Evolutionary conservation across 2,113 vertebrate species (phyloP).

Genomic region (Oryzias curvinotus): DNA sequence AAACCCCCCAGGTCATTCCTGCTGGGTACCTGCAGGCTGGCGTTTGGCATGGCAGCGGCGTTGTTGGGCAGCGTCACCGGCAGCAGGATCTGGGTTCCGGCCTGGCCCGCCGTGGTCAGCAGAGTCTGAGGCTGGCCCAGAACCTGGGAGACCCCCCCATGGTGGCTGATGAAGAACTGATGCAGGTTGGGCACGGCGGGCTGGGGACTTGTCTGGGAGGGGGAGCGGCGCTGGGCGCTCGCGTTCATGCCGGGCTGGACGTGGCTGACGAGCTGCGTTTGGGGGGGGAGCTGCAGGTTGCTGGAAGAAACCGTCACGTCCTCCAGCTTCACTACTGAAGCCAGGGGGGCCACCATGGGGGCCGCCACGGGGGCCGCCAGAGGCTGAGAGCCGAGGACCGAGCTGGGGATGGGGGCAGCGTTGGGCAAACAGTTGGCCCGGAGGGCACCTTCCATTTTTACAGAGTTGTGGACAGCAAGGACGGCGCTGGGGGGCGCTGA

Average conservation of each 20-base stretch:
- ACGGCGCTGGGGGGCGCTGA: conserved; percentile 8
- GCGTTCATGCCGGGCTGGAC: conserved; percentile 37
- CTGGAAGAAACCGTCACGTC: conserved; percentile 64
- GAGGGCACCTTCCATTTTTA: conserved; percentile 69
- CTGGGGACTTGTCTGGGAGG: conserved; percentile 53
- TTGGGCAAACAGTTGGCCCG: conserved; percentile 60
- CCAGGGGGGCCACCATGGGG: neutral
- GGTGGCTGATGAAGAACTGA: conserved; percentile 87
- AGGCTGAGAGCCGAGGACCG: conserved; percentile 37
- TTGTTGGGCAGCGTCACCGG: conserved; percentile 87
- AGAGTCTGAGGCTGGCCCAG: conserved; percentile 85
- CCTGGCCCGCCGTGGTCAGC: conserved; percentile 81
- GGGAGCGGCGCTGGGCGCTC: conserved; percentile 27
- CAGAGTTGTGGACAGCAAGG: conserved; percentile 31
- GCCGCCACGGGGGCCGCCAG: neutral
- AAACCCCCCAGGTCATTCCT: neutral
- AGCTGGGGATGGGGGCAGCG: conserved; percentile 19
- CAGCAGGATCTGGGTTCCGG: conserved; percentile 88
- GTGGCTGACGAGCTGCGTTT: conserved; percentile 46
- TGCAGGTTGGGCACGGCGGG: conserved; percentile 69
- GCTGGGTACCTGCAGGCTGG: conserved; percentile 82
- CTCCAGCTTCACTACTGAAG: conserved; percentile 73
- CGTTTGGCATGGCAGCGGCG: conserved; percentile 79
- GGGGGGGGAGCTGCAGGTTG: conserved; percentile 44
- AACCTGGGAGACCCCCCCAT: conserved; percentile 79